phyloP scores from a whole-genome alignment of 2,113 vertebrate species.

The Peromyscus maniculatus region DNA sequence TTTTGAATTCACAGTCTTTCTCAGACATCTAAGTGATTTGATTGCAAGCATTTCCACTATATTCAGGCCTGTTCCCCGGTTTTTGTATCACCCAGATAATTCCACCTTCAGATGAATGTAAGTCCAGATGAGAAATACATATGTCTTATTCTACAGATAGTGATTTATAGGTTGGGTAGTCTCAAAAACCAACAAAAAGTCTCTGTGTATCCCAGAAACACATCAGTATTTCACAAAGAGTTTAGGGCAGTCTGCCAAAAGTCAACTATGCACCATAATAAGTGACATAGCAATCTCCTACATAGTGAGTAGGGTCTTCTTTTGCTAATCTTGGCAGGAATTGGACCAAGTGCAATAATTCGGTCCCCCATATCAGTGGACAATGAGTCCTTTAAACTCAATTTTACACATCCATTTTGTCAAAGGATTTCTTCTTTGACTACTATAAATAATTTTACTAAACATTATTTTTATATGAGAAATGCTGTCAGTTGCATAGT shows the following conservation, averaged over 20 bases:
- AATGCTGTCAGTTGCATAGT: slow-evolving; percentile 71
- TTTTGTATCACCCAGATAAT: neutral
- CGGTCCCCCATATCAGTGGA: slow-evolving; percentile 2
- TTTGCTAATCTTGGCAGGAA: slow-evolving; percentile 60
- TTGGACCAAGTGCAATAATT: slow-evolving; percentile 38
- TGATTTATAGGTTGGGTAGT: neutral
- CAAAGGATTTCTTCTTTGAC: slow-evolving; percentile 74
- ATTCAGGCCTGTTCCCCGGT: neutral
- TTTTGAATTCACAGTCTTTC: neutral
- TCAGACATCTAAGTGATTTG: neutral
- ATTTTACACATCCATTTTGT: slow-evolving; percentile 71
- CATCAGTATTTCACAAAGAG: neutral
- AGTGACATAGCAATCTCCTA: neutral
- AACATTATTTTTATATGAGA: slow-evolving; percentile 73
- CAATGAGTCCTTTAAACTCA: slow-evolving; percentile 71
- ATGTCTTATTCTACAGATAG: neutral
- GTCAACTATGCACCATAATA: neutral
- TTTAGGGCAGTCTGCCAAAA: slow-evolving; percentile 47
- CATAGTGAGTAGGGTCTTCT: slow-evolving; percentile 8
- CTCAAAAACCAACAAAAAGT: neutral
- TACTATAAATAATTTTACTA: slow-evolving; percentile 51
- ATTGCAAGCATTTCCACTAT: neutral
- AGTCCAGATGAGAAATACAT: neutral
- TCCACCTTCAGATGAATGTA: neutral
- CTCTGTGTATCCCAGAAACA: neutral